A percentile compares a stretch with the other conserved stretches of the same genome.
These are phyloP conservation scores for Helogale parvula DNA, from an alignment of 2,113 vertebrate species.

Conservation along the genomic window DNA sequence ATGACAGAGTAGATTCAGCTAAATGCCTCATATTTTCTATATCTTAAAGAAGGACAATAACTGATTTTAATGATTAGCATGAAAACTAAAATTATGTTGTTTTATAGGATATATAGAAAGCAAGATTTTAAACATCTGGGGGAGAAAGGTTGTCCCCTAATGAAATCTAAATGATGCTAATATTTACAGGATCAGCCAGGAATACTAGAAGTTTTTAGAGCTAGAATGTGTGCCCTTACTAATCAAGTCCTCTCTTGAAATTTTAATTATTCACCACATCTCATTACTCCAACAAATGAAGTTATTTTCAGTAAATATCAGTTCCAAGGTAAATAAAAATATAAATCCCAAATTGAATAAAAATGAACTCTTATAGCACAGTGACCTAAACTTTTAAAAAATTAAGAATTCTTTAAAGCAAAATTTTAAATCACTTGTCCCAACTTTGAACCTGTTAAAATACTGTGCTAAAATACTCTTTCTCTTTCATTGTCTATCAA, in stretches of 20 bases:
- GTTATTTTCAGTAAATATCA: conserved; percentile 1
- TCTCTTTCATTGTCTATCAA: neutral
- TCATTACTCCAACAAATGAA: neutral
- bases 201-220: neutral
- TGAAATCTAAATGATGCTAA: neutral
- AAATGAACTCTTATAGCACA: neutral
- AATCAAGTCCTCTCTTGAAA: neutral
- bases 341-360: neutral
- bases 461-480: neutral
- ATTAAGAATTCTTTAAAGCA: neutral
- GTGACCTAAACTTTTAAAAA: neutral
- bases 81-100: neutral
- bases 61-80: neutral
- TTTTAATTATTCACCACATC: neutral
- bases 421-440: neutral
- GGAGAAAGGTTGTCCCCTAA: neutral
- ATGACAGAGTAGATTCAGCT: neutral
- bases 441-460: neutral
- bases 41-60: neutral
- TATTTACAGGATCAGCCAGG: neutral
- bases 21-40: neutral
- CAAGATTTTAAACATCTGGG: neutral
- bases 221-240: neutral
- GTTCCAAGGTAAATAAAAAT: neutral
- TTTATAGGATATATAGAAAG: neutral